These are phyloP conservation scores for Mamestra configurata DNA, from an alignment of 1,140 invertebrate species.

Conservation along the genomic window DNA sequence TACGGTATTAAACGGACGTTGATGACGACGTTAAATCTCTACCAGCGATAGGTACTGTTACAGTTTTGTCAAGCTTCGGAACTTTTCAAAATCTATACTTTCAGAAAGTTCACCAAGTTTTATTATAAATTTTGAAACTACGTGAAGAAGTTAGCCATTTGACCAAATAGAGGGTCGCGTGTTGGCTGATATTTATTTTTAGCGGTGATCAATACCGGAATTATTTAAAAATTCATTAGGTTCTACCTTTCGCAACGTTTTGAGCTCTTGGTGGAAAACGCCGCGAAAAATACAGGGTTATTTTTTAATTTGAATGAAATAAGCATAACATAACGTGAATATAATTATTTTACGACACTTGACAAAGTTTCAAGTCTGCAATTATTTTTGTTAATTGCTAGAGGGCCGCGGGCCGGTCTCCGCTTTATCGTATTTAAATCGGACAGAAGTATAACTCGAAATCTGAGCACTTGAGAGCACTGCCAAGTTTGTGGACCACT, in stretches of 20 bases:
- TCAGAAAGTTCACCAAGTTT: conserved; percentile 3
- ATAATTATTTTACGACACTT: conserved; percentile 28
- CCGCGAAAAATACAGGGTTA: not conserved
- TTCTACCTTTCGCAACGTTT: not conserved
- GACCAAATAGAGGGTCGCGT: conserved; percentile 8
- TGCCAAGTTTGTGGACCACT: conserved; percentile 35
- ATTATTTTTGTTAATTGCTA: conserved; percentile 42
- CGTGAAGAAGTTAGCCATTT: conserved; percentile 2
- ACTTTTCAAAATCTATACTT: conserved; percentile 26
- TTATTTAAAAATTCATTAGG: conserved; percentile 20
- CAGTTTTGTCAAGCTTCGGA: not conserved
- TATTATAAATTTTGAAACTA: conserved; percentile 6
- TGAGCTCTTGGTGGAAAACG: not conserved
- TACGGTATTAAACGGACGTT: conserved; percentile 23
- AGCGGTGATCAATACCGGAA: conserved; percentile 23
- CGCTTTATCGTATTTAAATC: conserved; percentile 20
- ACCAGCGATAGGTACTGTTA: conserved; percentile 19
- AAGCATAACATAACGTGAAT: conserved; percentile 25
- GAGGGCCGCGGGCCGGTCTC: conserved; percentile 10
- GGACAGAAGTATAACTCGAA: conserved; percentile 11
- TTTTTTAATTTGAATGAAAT: conserved; percentile 7
- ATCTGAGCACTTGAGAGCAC: conserved; percentile 16
- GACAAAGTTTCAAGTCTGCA: conserved; percentile 16
- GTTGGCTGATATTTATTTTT: conserved; percentile 21
- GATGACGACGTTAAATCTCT: conserved; percentile 30